Evolutionary conservation across 2,888 invertebrate species (phyloP), one percentile per base, ranked within the genome.

Genomic region (Drosophila greeni): DNA sequence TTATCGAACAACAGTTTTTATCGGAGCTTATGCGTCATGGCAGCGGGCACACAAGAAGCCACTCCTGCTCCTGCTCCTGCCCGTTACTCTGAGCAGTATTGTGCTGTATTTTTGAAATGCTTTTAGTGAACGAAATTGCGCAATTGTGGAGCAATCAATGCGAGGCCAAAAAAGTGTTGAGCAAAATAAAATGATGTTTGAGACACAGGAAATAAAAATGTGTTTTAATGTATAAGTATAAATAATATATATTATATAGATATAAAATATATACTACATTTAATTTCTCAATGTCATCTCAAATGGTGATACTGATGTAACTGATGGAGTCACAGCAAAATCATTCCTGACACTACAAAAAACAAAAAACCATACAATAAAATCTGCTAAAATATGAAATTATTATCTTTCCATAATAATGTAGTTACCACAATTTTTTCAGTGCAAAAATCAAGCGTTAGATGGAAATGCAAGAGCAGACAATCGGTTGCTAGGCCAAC

Each of bases 1-100:
- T 83, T 83, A 77, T 73, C 78, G 78, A 83, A 75, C 59, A 73
- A 57, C 71, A 73, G 78, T 79, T 79, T 83, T 71, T 68, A 83
- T 81, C 82, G 83, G 68, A 73, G 81, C 77, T 86, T 85, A 82
- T 85, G 66, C 70, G 82, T 73, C 84, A 85, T 86, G 86, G 75
- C 70, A 85, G 80, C 86, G 70, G 43, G 33, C 67, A 34, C 67
- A 37, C 39, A 60, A 49, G 82, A 79, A 76, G 82, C 74, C 73
- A 52, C 62, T 55, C 23, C 37, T 33, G 57, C 62, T 60, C 66
- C 61, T 61, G 57, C 54, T 33, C 24, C 52, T 51, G 43, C 26
- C 26, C 16, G 24, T 45, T 18, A 18, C n/a, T 11, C 24, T 40
- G 16, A 16, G 59, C 29, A 36, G 45, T 31, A 36, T 45, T 62